Evolutionary conservation across 2,888 invertebrate species (phyloP).

Genomic region (Isoperla grammatica): DNA sequence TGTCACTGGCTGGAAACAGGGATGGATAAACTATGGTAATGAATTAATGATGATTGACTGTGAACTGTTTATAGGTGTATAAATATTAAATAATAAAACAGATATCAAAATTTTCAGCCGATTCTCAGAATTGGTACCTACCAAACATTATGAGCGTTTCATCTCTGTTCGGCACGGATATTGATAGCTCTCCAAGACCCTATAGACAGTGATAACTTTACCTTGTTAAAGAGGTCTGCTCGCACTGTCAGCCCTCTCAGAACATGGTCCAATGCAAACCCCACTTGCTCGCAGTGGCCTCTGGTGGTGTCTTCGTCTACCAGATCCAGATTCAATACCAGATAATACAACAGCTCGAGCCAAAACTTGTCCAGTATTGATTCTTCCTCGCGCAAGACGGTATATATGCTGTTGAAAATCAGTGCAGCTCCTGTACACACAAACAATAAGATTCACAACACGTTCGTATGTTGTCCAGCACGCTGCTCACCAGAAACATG

Average conservation of each 20-base stretch:
- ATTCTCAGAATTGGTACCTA: too few species aligned
- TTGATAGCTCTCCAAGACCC: background rate
- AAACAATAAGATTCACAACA: too few species aligned
- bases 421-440: constrained; percentile 52
- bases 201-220: constrained; percentile 16
- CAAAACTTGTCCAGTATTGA: constrained; percentile 54
- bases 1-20: too few species aligned
- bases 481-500: too few species aligned
- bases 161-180: too few species aligned
- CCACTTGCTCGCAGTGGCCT: constrained; percentile 46
- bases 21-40: too few species aligned
- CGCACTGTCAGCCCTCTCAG: constrained; percentile 53
- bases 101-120: too few species aligned
- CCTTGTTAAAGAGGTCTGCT: constrained; percentile 46
- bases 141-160: too few species aligned
- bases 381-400: constrained; percentile 53
- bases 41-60: too few species aligned
- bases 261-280: constrained; percentile 52
- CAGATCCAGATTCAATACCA: constrained; percentile 55
- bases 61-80: too few species aligned
- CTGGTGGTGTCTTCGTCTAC: constrained; percentile 40
- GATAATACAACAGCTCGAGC: constrained; percentile 57
- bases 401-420: constrained; percentile 66
- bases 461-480: too few species aligned
- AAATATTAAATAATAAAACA: too few species aligned